phyloP scores from a whole-genome alignment of 2,888 invertebrate genomes.

The Metellina segmentata region DNA sequence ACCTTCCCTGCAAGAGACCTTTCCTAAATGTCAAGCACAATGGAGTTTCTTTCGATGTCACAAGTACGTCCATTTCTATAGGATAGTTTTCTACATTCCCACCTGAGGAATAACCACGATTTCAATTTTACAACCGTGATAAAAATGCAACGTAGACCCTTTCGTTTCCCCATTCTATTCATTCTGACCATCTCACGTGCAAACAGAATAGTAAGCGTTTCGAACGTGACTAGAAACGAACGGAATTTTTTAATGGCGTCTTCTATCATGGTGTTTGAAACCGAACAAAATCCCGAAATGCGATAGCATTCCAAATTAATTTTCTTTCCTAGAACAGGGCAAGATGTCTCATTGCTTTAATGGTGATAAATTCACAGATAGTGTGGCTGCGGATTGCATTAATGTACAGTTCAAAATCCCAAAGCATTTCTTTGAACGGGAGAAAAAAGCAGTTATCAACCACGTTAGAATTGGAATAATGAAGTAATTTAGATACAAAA shows the following conservation, averaged over 20 bases:
- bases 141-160: too few relatives aligned
- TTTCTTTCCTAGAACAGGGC: not conserved
- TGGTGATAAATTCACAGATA: not conserved
- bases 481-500: conserved; percentile 1
- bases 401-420: not conserved
- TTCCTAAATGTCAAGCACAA: too few relatives aligned
- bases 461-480: not conserved
- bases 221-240: too few relatives aligned
- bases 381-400: not conserved
- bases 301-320: not conserved
- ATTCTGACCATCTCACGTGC: too few relatives aligned
- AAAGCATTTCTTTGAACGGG: not conserved
- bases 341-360: not conserved
- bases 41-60: too few relatives aligned
- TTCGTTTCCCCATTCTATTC: too few relatives aligned
- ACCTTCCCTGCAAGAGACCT: too few relatives aligned
- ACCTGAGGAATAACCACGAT: too few relatives aligned
- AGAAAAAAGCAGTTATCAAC: not conserved
- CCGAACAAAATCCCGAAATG: not conserved
- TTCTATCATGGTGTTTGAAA: not conserved
- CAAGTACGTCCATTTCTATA: too few relatives aligned
- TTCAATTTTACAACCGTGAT: too few relatives aligned
- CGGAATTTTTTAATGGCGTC: too few relatives aligned
- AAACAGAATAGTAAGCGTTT: not conserved
- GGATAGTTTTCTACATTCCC: too few relatives aligned